These are phyloP conservation scores for Anadara kagoshimensis DNA, from an alignment of 1,140 invertebrate species.

Conservation along the genomic window DNA sequence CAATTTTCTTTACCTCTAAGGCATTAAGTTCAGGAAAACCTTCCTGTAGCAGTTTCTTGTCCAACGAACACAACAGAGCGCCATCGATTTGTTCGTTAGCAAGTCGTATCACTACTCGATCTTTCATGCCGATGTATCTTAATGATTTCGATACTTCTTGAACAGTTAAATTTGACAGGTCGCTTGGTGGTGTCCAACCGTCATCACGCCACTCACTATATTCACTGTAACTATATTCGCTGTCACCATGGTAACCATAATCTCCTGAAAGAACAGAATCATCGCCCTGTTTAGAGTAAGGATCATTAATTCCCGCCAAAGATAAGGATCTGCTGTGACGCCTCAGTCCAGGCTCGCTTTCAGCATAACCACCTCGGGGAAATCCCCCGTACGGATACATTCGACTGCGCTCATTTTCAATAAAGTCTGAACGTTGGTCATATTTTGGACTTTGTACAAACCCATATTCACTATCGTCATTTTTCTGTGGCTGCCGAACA, in stretches of 20 bases:
- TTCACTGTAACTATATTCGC: conserved; percentile 64
- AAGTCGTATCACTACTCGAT: conserved; percentile 64
- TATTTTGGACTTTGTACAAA: no score
- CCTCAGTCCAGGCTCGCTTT: conserved; percentile 53
- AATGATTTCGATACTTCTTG: conserved; percentile 65
- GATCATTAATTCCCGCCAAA: conserved; percentile 49
- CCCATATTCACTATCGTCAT: conserved; percentile 23
- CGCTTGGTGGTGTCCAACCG: conserved; percentile 62
- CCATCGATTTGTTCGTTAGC: conserved; percentile 71
- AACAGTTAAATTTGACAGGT: conserved; percentile 58
- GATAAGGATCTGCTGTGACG: conserved; percentile 50
- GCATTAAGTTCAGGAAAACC: conserved; percentile 70
- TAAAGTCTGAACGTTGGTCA: no score
- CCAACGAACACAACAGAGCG: conserved; percentile 61
- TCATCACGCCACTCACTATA: conserved; percentile 56
- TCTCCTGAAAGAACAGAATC: conserved; percentile 67
- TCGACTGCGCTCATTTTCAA: not conserved
- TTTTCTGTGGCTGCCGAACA: conserved; percentile 9
- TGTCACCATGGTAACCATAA: conserved; percentile 63
- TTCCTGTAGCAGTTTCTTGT: conserved; percentile 65
- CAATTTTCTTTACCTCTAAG: conserved; percentile 68
- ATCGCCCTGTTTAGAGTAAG: conserved; percentile 47
- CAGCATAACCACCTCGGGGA: conserved; percentile 35
- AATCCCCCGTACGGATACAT: conserved; percentile 1
- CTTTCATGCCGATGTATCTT: conserved; percentile 70